Percentiles rank a stretch among this genome's conserved stretches.
Evolutionary conservation across 2,113 vertebrate species (phyloP).

Genomic region (Motacilla tschutschensis): DNA sequence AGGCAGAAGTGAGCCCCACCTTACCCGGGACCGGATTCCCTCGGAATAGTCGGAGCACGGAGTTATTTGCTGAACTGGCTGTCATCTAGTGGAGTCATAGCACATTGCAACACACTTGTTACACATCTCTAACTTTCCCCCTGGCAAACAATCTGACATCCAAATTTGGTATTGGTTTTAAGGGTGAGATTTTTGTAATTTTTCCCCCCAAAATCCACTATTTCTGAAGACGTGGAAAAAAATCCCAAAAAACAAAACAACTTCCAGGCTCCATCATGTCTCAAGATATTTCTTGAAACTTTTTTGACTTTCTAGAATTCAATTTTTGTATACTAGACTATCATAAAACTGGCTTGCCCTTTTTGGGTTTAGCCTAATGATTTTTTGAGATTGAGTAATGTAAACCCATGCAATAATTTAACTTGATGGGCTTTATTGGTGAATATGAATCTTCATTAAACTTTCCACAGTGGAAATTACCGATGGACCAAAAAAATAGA

Average conservation of each 20-base stretch:
- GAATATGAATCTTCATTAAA: not conserved
- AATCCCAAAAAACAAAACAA: fast-evolving
- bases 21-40: fast-evolving
- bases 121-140: not conserved
- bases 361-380: not conserved
- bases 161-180: not conserved
- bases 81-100: not conserved
- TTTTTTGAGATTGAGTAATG: not conserved
- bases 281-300: not conserved
- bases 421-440: not conserved
- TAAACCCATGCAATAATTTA: not conserved
- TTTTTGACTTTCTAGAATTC: not conserved
- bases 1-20: fast-evolving
- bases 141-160: not conserved
- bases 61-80: not conserved
- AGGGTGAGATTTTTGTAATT: not conserved
- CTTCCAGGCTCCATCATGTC: fast-evolving
- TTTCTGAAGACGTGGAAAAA: not conserved
- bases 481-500: fast-evolving
- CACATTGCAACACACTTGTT: not conserved
- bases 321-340: not conserved
- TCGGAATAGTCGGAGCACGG: fast-evolving
- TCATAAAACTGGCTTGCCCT: not conserved
- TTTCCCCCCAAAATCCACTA: fast-evolving
- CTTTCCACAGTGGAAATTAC: not conserved